phyloP scores from a whole-genome alignment of 1,140 invertebrate species.

The Cherax destructor region DNA sequence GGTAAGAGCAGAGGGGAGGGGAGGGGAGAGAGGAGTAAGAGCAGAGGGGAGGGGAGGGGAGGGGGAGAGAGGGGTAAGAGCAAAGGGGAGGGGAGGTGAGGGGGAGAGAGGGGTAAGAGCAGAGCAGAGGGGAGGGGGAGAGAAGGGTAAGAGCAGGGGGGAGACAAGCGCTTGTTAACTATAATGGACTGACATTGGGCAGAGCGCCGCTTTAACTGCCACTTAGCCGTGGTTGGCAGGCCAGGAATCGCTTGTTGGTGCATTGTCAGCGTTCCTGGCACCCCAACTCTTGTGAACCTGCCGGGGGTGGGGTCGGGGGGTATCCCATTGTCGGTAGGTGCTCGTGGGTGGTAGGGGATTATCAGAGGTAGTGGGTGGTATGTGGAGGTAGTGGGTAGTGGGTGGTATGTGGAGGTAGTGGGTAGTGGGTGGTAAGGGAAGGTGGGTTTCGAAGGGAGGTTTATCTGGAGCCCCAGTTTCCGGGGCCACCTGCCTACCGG shows the following conservation, averaged over 20 bases:
- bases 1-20: not conserved
- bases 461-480: no score
- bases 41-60: not conserved
- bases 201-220: slow-evolving; percentile 40
- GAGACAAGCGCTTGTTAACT: slow-evolving; percentile 35
- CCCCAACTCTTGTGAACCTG: not conserved
- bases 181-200: slow-evolving; percentile 38
- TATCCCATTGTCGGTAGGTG: not conserved
- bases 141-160: not conserved
- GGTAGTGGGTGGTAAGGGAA: not conserved
- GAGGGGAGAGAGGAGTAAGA: not conserved
- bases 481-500: no score
- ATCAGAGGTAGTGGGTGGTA: not conserved
- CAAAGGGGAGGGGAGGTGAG: no score
- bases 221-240: slow-evolving; percentile 41
- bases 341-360: not conserved
- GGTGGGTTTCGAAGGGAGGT: no score
- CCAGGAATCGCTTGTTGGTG: slow-evolving; percentile 13
- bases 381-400: not conserved
- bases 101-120: not conserved
- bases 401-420: not conserved
- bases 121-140: not conserved
- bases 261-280: slow-evolving; percentile 18
- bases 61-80: not conserved
- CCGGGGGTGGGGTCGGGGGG: not conserved